These are phyloP conservation scores for Sebastes matsubarae DNA, from an alignment of 2,797 vertebrate species.

Conservation along the genomic window DNA sequence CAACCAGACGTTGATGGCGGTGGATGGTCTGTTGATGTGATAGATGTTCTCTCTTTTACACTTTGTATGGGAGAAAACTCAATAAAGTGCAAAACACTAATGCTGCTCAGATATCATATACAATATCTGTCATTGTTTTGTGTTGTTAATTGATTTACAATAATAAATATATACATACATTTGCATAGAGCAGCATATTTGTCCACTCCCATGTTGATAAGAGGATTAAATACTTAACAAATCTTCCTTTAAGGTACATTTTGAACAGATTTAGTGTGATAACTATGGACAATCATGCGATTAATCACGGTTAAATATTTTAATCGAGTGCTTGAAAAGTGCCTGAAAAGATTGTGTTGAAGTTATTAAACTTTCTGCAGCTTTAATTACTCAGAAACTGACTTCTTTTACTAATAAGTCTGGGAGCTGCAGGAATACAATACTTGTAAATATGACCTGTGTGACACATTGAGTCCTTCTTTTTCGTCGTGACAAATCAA, in stretches of 20 bases:
- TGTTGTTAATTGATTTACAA: no score
- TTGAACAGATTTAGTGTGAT: no score
- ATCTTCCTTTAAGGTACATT: no score
- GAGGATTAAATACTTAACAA: no score
- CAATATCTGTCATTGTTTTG: no score
- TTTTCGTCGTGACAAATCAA: not conserved
- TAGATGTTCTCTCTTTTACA: conserved; percentile 14
- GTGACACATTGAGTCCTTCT: not conserved
- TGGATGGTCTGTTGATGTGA: conserved; percentile 10
- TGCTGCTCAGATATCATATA: not conserved
- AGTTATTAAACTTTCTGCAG: not conserved
- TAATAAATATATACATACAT: no score
- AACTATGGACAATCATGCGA: no score
- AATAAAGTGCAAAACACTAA: not conserved
- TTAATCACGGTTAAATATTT: no score
- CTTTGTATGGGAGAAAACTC: conserved; percentile 2
- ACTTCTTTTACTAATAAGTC: not conserved
- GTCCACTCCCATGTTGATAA: no score
- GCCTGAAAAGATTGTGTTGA: not conserved
- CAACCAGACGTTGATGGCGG: not conserved
- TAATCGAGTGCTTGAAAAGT: not conserved
- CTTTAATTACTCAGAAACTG: not conserved
- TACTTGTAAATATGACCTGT: no score
- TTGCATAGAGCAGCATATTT: no score
- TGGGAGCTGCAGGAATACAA: not conserved